phyloP scores from a whole-genome alignment of 2,113 vertebrate genomes.

The Hippoglossus stenolepis region DNA sequence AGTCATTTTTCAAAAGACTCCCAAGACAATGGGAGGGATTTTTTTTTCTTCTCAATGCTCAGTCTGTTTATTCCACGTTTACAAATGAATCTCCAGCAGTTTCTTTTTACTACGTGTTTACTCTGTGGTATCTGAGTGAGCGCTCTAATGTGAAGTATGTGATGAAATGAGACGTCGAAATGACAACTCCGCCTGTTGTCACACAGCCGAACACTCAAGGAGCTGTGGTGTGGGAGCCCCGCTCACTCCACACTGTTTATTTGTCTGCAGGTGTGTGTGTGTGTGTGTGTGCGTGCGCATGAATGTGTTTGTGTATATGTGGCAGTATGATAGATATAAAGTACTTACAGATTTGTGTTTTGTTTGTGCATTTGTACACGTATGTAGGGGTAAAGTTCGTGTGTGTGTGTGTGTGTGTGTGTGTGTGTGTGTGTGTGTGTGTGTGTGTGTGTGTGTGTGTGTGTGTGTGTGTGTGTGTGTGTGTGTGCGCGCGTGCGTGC shows the following conservation, averaged over 20 bases:
- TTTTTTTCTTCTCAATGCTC: slow-evolving; percentile 31
- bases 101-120: slow-evolving; percentile 64
- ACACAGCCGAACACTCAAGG: slow-evolving; percentile 69
- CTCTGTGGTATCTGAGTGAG: slow-evolving; percentile 65
- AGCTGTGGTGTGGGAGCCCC: slow-evolving; percentile 59
- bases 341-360: slow-evolving; percentile 31
- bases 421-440: slow-evolving; percentile 6
- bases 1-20: slow-evolving; percentile 20
- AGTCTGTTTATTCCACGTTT: slow-evolving; percentile 53
- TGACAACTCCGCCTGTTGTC: slow-evolving; percentile 70
- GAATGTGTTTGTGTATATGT: slow-evolving; percentile 2
- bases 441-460: slow-evolving; percentile 8
- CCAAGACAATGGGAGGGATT: slow-evolving; percentile 12
- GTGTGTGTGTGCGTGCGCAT: slow-evolving; percentile 10
- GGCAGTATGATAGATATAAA: slow-evolving; percentile 38
- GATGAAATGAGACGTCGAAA: slow-evolving; percentile 75
- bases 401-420: not conserved
- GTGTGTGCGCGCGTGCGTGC: slow-evolving; percentile 19
- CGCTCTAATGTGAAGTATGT: slow-evolving; percentile 69
- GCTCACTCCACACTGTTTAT: slow-evolving; percentile 42
- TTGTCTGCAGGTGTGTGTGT: slow-evolving; percentile 57
- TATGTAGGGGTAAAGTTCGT: slow-evolving; percentile 16
- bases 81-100: slow-evolving; percentile 56
- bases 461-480: not conserved
- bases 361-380: slow-evolving; percentile 36